Percentiles rank a stretch among this genome's conserved stretches.
Conservation (phyloP, 2,797 vertebrate species). For the Momotus momota region DNA sequence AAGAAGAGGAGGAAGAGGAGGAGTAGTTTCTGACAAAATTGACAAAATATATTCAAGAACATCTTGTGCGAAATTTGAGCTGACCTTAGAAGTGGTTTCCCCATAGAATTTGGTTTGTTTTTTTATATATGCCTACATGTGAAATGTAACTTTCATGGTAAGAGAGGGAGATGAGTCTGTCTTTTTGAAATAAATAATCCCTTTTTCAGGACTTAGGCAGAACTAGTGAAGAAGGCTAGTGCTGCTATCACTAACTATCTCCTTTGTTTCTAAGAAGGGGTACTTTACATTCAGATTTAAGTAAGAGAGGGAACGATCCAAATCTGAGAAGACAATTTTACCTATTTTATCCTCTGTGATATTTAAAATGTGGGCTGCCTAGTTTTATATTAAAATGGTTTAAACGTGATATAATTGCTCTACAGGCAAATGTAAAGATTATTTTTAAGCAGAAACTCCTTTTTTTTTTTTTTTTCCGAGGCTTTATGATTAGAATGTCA, state of each 20-base stretch:
- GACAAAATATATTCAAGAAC: not conserved
- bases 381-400: constrained; percentile 35
- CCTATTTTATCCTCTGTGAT: not conserved
- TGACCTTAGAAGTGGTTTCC: not conserved
- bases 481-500: constrained; percentile 40
- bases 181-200: not conserved
- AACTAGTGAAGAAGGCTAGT: not conserved
- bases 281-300: not conserved
- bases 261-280: not conserved
- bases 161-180: not conserved
- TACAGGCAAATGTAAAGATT: constrained; percentile 14
- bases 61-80: not conserved
- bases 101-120: not conserved
- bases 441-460: not conserved
- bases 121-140: not conserved
- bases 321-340: not conserved
- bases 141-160: not conserved
- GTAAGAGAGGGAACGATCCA: not conserved
- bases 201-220: not conserved
- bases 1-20: not conserved
- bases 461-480: not conserved
- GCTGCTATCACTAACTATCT: not conserved
- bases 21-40: not conserved
- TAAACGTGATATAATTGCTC: not conserved
- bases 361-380: not conserved